A percentile compares a stretch with the other conserved stretches of the same genome.
Conservation (phyloP, 2,888 invertebrate species). For the Drosophila limbata region DNA sequence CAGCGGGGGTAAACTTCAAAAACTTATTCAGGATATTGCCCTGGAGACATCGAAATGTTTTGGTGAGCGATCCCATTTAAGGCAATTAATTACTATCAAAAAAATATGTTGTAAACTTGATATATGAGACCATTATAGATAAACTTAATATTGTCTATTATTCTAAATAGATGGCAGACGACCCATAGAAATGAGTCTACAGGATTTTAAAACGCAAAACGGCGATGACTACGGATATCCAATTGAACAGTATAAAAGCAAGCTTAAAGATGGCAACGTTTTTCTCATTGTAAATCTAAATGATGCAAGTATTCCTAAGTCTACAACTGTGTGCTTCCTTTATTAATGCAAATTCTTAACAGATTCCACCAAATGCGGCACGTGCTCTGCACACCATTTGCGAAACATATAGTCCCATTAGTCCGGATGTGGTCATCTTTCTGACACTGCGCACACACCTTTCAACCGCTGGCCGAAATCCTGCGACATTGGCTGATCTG, state of each 20-base stretch:
- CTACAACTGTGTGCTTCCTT: not conserved
- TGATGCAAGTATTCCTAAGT: constrained; percentile 60
- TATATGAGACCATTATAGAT: not conserved
- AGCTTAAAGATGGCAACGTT: constrained; percentile 77
- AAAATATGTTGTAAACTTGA: no score
- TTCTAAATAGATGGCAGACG: constrained; percentile 47
- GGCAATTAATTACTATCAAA: not conserved
- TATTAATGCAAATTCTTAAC: not conserved
- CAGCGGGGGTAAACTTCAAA: constrained; percentile 10
- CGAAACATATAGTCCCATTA: constrained; percentile 86
- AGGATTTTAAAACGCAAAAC: constrained; percentile 67
- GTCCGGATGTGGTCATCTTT: constrained; percentile 85
- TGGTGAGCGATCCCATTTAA: constrained; percentile 56
- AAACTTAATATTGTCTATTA: not conserved
- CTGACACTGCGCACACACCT: constrained; percentile 80
- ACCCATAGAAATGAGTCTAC: constrained; percentile 62
- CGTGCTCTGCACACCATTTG: constrained; percentile 87
- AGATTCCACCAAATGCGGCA: constrained; percentile 82
- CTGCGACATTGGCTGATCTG: constrained; percentile 64
- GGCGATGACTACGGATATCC: constrained; percentile 78
- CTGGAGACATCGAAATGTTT: constrained; percentile 73
- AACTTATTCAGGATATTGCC: constrained; percentile 73
- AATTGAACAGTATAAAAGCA: constrained; percentile 77
- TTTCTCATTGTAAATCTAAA: constrained; percentile 82
- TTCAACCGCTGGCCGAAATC: constrained; percentile 31